These are phyloP conservation scores for Parnassius mnemosyne DNA, from an alignment of 2,888 invertebrate genomes.

Conservation along the genomic window DNA sequence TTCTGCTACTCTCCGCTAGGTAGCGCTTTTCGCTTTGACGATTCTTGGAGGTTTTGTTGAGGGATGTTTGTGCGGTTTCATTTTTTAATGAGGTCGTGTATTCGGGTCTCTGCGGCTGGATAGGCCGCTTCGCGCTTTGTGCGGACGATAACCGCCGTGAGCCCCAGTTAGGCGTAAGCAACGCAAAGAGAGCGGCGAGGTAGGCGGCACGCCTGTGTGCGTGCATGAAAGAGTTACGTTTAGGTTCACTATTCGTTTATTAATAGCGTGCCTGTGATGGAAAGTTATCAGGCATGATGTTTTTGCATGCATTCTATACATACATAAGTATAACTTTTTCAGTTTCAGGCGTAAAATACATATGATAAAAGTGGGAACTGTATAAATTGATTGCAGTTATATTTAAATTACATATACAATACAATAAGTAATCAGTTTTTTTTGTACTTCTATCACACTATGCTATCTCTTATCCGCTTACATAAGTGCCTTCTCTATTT, in stretches of 20 bases:
- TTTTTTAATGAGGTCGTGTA: conserved; percentile 79
- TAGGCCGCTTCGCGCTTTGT: conserved; percentile 57
- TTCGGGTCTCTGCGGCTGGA: conserved; percentile 59
- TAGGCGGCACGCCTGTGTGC: conserved; percentile 43
- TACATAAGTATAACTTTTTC: conserved; percentile 1
- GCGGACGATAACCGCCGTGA: conserved; percentile 42
- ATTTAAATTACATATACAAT: too few relatives aligned
- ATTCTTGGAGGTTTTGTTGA: conserved; percentile 55
- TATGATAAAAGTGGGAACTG: neutral
- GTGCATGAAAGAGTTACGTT: conserved; percentile 66
- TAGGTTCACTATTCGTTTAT: conserved; percentile 60
- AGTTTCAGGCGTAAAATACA: neutral
- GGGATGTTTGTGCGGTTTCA: conserved; percentile 64
- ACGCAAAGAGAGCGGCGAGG: conserved; percentile 47
- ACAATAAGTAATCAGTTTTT: too few relatives aligned
- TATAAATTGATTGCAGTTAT: neutral
- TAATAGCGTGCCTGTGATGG: conserved; percentile 48
- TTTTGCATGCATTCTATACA: conserved; percentile 29
- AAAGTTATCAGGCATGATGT: conserved; percentile 45
- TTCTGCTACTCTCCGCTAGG: conserved; percentile 76
- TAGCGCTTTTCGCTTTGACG: conserved; percentile 73
- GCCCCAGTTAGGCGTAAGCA: conserved; percentile 43
- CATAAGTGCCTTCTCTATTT: too few relatives aligned
- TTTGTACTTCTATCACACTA: too few relatives aligned
- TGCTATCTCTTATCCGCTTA: too few relatives aligned